phyloP scores from a whole-genome alignment of 2,797 vertebrate genomes.

The Cyclura pinguis region DNA sequence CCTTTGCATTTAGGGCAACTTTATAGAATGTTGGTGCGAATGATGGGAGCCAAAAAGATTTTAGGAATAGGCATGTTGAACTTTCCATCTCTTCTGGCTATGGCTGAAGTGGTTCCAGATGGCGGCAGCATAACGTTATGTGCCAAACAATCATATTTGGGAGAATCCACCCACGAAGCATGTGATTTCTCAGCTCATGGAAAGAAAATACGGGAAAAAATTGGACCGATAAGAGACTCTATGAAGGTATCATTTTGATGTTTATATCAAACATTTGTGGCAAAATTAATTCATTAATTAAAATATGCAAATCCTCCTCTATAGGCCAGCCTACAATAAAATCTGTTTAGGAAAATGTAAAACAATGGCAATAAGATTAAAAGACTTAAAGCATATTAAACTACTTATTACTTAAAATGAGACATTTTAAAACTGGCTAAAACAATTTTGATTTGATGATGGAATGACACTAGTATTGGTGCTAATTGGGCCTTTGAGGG shows the following conservation, averaged over 20 bases:
- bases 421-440: neutral
- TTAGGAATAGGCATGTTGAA: slow-evolving; percentile 82
- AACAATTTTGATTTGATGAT: no score
- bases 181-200: slow-evolving; percentile 81
- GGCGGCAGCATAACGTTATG: slow-evolving; percentile 78
- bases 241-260: slow-evolving; percentile 71
- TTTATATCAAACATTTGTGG: neutral
- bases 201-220: slow-evolving; percentile 80
- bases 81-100: slow-evolving; percentile 78
- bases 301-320: no score
- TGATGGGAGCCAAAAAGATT: slow-evolving; percentile 78
- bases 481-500: no score
- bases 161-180: slow-evolving; percentile 77
- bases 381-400: no score
- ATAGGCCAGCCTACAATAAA: no score
- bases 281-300: neutral
- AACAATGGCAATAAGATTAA: neutral
- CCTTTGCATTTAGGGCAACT: slow-evolving; percentile 74
- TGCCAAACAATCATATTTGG: slow-evolving; percentile 69
- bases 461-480: no score
- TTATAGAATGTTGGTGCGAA: slow-evolving; percentile 80
- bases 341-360: no score
- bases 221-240: slow-evolving; percentile 78
- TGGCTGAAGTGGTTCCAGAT: slow-evolving; percentile 81
- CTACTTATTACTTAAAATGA: no score